Evolutionary conservation across 2,888 invertebrate genomes (phyloP), one percentile per base, ranked within the genome.

Genomic region (Mimachlamys varia): DNA sequence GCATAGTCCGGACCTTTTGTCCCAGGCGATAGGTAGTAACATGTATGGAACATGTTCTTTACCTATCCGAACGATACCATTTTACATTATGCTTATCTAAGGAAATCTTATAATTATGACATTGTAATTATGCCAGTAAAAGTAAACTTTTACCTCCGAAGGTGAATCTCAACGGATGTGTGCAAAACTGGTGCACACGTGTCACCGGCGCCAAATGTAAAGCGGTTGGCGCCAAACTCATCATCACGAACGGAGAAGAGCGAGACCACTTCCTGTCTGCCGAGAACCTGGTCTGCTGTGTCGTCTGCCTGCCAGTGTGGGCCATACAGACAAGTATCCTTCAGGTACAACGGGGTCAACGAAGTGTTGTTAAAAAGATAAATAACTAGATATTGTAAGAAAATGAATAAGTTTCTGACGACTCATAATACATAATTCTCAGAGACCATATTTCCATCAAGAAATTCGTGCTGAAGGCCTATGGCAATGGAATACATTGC

Each of bases 231-330:
- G 95, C 94, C n/a, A 94, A 93, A 89, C 89, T 95, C 27, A 92
- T 94, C 44, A 92, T 95, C 37, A 95, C 95, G 12, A 95, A 95
- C 88, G 95, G 94, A 0, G 95, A 95, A 55, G 95, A 94, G 88
- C 91, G 91, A 22, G 92, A 91, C 5, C 90, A 88, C 15, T 49
- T 93, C 53, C 89, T 90, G 50, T 92, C 92, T 3, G 62, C 91
- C 0, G 93, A 93, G 37, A 92, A 94, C 87, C 76, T 93, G 38
- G 89, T 94, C 89, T 94, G 94, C 88, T 94, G 94, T 89, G 90
- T 94, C 38, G 90, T 93, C 88, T 94, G 94, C 88, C 91, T 94
- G 49, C 94, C 94, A 27, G 90, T 94, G 1, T 94, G 94, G 94
- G 89, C 92, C 2, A 88, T 94, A 27, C 93, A 93, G 87, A 92